phyloP scores from a whole-genome alignment of 2,888 invertebrate species.

The Lagria hirta region DNA sequence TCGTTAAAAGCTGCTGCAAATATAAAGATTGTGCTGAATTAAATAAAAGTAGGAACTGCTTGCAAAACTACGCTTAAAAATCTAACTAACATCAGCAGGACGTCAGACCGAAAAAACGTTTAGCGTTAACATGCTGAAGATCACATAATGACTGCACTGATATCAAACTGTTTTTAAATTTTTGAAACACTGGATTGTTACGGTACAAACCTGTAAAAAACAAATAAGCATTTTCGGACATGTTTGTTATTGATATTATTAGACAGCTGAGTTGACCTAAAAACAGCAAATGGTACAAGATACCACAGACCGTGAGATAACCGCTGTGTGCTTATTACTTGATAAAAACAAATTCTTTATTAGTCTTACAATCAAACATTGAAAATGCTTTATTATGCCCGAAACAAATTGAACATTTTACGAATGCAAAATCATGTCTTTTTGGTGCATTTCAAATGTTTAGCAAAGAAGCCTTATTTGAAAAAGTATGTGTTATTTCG shows the following conservation, averaged over 20 bases:
- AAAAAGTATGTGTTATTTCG: constrained; percentile 6
- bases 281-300: constrained; percentile 10
- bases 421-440: constrained; percentile 13
- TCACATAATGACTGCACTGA: constrained; percentile 7
- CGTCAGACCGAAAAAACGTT: constrained; percentile 14
- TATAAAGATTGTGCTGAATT: constrained; percentile 20
- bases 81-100: constrained; percentile 21
- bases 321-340: constrained; percentile 3
- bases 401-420: constrained; percentile 13
- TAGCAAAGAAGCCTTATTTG: constrained; percentile 8
- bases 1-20: constrained; percentile 19
- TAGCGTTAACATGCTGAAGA: constrained; percentile 12
- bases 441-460: constrained; percentile 13
- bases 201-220: constrained; percentile 17
- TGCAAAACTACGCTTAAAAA: constrained; percentile 19
- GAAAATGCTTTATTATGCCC: constrained; percentile 8
- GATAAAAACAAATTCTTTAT: constrained; percentile 3
- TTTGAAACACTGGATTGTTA: constrained; percentile 18
- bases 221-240: constrained; percentile 14
- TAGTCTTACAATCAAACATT: constrained; percentile 1
- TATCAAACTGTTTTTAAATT: constrained; percentile 4
- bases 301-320: constrained; percentile 2
- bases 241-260: constrained; percentile 19
- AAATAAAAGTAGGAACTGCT: constrained; percentile 17
- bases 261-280: constrained; percentile 11